A percentile compares a stretch with the other conserved stretches of the same genome.
phyloP scores from a whole-genome alignment of 2,888 invertebrate genomes.

The Sinhomidia bicolor region DNA sequence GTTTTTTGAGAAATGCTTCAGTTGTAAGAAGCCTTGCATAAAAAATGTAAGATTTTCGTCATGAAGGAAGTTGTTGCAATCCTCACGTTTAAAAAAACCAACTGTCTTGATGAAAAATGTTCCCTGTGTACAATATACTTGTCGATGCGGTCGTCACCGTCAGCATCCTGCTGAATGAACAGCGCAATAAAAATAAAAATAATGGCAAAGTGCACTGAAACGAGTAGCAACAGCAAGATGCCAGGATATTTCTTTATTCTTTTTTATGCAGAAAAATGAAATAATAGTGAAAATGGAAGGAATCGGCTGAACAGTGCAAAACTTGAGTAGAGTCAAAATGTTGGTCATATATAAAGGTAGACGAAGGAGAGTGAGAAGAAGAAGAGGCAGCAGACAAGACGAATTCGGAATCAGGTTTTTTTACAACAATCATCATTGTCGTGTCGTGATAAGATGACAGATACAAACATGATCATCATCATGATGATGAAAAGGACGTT shows the following conservation, averaged over 20 bases:
- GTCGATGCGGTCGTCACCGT: neutral
- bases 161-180: neutral
- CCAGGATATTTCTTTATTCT: slow-evolving; percentile 36
- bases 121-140: too few relatives aligned
- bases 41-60: slow-evolving; percentile 53
- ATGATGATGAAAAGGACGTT: neutral
- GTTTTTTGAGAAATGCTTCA: neutral
- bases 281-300: neutral
- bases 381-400: neutral
- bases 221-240: slow-evolving; percentile 42
- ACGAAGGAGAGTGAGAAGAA: neutral
- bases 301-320: neutral
- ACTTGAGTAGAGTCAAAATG: slow-evolving; percentile 8
- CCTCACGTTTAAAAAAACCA: neutral
- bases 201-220: too few relatives aligned
- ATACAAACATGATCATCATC: neutral
- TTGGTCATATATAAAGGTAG: slow-evolving; percentile 23
- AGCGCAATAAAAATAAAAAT: neutral
- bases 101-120: neutral
- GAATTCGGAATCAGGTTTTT: slow-evolving; percentile 60
- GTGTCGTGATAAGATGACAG: slow-evolving; percentile 39
- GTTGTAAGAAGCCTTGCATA: neutral
- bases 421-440: neutral
- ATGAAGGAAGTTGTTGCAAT: slow-evolving; percentile 70
- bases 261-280: too few relatives aligned